phyloP scores from a whole-genome alignment of 2,888 invertebrate species.

The Caenorhabditis sinica region DNA sequence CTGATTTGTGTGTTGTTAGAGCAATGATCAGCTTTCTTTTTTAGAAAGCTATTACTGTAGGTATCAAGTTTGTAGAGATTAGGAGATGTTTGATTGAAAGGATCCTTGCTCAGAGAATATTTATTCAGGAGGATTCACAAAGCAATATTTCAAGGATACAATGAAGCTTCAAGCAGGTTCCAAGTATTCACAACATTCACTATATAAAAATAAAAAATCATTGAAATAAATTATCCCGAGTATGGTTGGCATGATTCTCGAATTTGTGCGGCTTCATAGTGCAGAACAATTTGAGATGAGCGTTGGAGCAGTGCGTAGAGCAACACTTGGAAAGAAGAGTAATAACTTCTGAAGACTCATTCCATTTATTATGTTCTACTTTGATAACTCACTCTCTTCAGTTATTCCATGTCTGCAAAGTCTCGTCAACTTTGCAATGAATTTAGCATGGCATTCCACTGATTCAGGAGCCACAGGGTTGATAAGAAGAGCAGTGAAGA shows the following conservation, averaged over 20 bases:
- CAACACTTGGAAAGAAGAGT: constrained; percentile 29
- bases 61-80: too few relatives aligned
- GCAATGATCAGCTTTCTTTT: not conserved
- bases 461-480: not conserved
- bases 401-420: constrained; percentile 39
- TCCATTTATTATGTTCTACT: too few relatives aligned
- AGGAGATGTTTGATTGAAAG: too few relatives aligned
- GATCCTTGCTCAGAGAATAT: too few relatives aligned
- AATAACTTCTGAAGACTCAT: constrained; percentile 27
- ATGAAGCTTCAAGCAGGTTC: too few relatives aligned
- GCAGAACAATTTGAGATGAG: constrained; percentile 33
- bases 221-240: not conserved
- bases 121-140: too few relatives aligned
- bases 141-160: too few relatives aligned
- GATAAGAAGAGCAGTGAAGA: not conserved
- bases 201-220: not conserved
- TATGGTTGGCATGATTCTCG: not conserved
- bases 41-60: too few relatives aligned
- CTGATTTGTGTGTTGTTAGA: not conserved
- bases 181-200: too few relatives aligned
- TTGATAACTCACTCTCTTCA: constrained; percentile 50
- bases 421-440: constrained; percentile 23
- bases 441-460: constrained; percentile 20
- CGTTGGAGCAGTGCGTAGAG: constrained; percentile 28
- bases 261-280: constrained; percentile 28